Conservation (phyloP, 2,888 invertebrate species). For the Drosophila algonquin region DNA sequence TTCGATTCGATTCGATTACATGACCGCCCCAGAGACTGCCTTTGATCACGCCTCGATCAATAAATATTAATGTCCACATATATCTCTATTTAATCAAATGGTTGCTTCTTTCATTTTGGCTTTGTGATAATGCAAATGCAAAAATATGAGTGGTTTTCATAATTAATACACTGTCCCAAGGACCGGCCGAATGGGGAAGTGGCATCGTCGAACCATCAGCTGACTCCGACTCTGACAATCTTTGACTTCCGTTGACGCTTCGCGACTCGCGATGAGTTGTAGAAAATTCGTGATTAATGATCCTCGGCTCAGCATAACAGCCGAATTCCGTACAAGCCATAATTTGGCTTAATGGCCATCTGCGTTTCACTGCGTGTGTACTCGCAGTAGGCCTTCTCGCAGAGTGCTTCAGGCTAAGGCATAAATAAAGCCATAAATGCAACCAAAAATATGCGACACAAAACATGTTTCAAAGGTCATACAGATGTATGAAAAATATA, state of each 20-base stretch:
- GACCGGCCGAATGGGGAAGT: slow-evolving; percentile 38
- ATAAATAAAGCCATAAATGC: slow-evolving; percentile 37
- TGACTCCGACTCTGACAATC: slow-evolving; percentile 32
- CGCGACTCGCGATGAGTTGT: slow-evolving; percentile 2
- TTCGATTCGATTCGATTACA: slow-evolving; percentile 55
- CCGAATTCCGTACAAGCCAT: slow-evolving; percentile 28
- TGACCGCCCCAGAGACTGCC: slow-evolving; percentile 13
- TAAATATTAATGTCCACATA: slow-evolving; percentile 20
- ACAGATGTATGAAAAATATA: slow-evolving; percentile 7
- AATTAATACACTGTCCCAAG: slow-evolving; percentile 38
- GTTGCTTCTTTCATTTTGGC: not conserved
- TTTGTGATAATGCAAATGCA: slow-evolving; percentile 26
- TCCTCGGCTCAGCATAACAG: slow-evolving; percentile 2
- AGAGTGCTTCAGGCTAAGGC: slow-evolving; percentile 21
- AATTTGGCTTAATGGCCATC: slow-evolving; percentile 35
- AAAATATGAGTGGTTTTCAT: slow-evolving; percentile 7
- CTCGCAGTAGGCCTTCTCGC: slow-evolving; percentile 26
- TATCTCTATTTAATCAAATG: slow-evolving; percentile 5
- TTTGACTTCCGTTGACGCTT: slow-evolving; percentile 49
- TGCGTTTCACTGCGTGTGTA: slow-evolving; percentile 12
- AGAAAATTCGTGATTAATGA: slow-evolving; percentile 43
- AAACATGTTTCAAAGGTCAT: slow-evolving; percentile 36
- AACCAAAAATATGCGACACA: slow-evolving; percentile 24
- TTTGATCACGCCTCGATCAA: slow-evolving; percentile 1
- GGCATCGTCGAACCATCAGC: slow-evolving; percentile 26